Conservation (phyloP, 2,113 vertebrate species). For the Thymallus thymallus region DNA sequence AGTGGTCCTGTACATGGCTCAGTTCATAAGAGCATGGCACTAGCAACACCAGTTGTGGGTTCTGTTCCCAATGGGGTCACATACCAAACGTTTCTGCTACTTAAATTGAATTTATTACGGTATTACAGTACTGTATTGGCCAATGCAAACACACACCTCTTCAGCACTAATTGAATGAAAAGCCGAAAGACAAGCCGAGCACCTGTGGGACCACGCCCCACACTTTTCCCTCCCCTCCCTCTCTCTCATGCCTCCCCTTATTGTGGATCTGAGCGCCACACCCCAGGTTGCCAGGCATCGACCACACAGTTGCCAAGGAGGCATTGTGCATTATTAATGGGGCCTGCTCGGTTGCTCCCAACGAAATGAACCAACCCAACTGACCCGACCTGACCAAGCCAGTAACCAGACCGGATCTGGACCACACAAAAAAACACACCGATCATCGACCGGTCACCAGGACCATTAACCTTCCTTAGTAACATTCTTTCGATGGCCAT, state of each 20-base stretch:
- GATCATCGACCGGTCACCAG: background rate
- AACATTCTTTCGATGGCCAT: too few species aligned
- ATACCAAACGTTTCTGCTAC: too few species aligned
- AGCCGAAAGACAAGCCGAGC: constrained; percentile 29
- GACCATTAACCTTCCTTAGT: background rate
- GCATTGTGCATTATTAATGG: constrained; percentile 77
- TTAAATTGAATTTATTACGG: too few species aligned
- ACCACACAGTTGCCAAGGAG: constrained; percentile 67
- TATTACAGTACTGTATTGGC: too few species aligned
- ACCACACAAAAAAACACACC: background rate
- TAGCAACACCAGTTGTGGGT: too few species aligned
- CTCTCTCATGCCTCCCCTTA: constrained; percentile 19
- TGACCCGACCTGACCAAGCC: background rate
- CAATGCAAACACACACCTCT: constrained; percentile 21
- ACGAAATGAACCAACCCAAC: constrained; percentile 10
- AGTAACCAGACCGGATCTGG: background rate
- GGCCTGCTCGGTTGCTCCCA: constrained; percentile 50
- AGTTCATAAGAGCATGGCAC: too few species aligned
- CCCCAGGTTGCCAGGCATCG: constrained; percentile 65
- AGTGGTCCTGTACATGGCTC: too few species aligned
- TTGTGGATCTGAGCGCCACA: constrained; percentile 30
- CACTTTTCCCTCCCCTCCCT: constrained; percentile 15
- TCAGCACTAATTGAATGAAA: constrained; percentile 29
- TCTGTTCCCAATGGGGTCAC: too few species aligned
- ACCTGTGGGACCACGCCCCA: constrained; percentile 42